Base-by-base conservation (phyloP, 2,797 vertebrate species). In the Alosa sapidissima region DNA sequence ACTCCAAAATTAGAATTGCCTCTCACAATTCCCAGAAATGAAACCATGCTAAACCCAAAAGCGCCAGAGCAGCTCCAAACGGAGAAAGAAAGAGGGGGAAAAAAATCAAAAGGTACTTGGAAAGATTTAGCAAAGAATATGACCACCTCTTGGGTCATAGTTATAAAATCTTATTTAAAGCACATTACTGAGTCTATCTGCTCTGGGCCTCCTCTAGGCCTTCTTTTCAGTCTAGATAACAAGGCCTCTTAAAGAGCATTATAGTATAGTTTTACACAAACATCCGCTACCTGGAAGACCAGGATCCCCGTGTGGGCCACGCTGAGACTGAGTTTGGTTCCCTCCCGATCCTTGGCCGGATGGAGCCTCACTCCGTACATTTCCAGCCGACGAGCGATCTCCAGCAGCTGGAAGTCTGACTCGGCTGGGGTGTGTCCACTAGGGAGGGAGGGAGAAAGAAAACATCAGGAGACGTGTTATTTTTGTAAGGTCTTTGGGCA, bases 391-490 rank as follows among this genome's bases (percentile, higher is more conserved):
- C 98, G 97, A 0, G 97, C 97, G 88, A 99, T 97, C 91, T 99
- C 98, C 85, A 99, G 90, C 85, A 99, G 95, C 88, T 98, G 98
- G 93, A 96, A 98, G 93, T 99, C 98, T 0, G 98, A 99, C 90
- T 98, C 97, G 90, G 98, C 98, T 88, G 98, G 98, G 84, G 97
- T 98, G 83, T 98, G 98, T 90, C 97, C 98, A 91, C 98, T 99
- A 81, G 95, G 85, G 92, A 87, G 84, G 94, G 91, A 89, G 94
- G 92, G 5, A 90, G 82, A 93, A 36, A 54, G 28, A 81, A 78
- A 83, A 83, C 16, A 72, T 72, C 8, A 33, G 28, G n/a, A 28
- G 62, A 65, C 62, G 28, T 28, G 62, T 65, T 72, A 36, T 68
- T 68, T 72, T 72, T 41, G 33, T 36, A 5, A 72, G 36, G 36